These are phyloP conservation scores for Micrasema longulum DNA, from an alignment of 1,140 invertebrate genomes.

Conservation along the genomic window DNA sequence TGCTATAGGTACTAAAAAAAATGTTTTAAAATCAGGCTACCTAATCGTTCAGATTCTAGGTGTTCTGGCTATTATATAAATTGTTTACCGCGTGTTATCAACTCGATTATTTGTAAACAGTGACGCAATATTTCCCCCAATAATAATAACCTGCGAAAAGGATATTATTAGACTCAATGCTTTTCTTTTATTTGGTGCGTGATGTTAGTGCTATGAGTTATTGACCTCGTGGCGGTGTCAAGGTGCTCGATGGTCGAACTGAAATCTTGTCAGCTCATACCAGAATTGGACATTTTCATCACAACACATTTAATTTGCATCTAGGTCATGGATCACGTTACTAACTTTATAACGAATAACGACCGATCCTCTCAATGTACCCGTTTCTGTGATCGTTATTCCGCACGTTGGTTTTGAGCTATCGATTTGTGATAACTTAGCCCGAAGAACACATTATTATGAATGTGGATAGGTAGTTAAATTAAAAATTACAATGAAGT, in stretches of 20 bases:
- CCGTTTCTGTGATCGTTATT: too few species aligned
- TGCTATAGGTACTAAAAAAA: conserved; percentile 10
- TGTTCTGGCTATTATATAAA: background rate
- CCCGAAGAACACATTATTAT: background rate
- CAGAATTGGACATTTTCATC: conserved; percentile 15
- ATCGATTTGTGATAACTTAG: conserved; percentile 25
- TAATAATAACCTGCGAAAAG: conserved; percentile 30
- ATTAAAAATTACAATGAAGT: too few species aligned
- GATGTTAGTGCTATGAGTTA: conserved; percentile 45
- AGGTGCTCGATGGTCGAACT: conserved; percentile 36
- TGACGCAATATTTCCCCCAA: conserved; percentile 37
- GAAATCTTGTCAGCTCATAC: conserved; percentile 11
- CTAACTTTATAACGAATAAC: too few species aligned
- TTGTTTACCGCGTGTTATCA: background rate
- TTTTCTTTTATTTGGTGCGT: conserved; percentile 49
- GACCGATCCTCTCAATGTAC: too few species aligned
- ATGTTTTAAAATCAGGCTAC: conserved; percentile 9
- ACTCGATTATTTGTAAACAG: conserved; percentile 32
- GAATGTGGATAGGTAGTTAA: too few species aligned
- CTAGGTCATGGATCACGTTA: conserved; percentile 6
- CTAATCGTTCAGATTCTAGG: background rate
- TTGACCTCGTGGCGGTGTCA: conserved; percentile 49
- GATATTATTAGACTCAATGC: conserved; percentile 28
- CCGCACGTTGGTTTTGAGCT: background rate
- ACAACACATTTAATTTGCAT: too few species aligned